Conservation (phyloP, 2,113 vertebrate species). For the Serilophus lunatus region DNA sequence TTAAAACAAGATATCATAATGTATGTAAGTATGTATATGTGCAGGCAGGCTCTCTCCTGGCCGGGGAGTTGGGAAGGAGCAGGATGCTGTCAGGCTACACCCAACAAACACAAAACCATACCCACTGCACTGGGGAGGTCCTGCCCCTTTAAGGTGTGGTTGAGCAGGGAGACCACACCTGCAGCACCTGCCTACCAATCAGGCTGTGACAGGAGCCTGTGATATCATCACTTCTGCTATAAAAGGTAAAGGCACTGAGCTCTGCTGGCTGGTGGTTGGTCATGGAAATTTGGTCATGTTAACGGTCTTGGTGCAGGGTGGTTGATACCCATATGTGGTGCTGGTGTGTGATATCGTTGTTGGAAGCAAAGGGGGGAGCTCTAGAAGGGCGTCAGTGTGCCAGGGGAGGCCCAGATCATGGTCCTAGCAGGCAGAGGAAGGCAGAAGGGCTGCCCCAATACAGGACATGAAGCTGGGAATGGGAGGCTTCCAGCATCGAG, state of each 20-base stretch:
- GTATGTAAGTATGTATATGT: conserved; percentile 48
- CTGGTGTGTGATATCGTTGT: rapidly evolving
- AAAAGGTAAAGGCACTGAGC: neutral
- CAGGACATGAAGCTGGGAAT: neutral
- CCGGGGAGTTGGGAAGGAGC: neutral
- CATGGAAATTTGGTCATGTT: rapidly evolving
- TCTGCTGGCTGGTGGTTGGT: rapidly evolving
- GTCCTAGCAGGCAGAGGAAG: neutral
- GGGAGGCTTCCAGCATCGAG: neutral
- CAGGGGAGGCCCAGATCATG: neutral
- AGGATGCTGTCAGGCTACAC: neutral
- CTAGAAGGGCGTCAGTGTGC: rapidly evolving
- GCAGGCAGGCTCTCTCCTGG: neutral
- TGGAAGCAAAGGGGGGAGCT: neutral
- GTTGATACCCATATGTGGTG: rapidly evolving
- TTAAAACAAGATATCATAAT: conserved; percentile 80
- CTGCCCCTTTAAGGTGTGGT: neutral
- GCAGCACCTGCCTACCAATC: neutral
- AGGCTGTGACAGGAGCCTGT: neutral
- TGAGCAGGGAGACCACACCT: neutral
- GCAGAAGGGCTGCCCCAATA: neutral
- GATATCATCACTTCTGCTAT: neutral
- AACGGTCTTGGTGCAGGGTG: no score
- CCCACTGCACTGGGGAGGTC: neutral
- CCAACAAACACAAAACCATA: rapidly evolving